A percentile compares a stretch with the other conserved stretches of the same genome.
Evolutionary conservation across 2,113 vertebrate species (phyloP).

Genomic region (Casuarius casuarius): DNA sequence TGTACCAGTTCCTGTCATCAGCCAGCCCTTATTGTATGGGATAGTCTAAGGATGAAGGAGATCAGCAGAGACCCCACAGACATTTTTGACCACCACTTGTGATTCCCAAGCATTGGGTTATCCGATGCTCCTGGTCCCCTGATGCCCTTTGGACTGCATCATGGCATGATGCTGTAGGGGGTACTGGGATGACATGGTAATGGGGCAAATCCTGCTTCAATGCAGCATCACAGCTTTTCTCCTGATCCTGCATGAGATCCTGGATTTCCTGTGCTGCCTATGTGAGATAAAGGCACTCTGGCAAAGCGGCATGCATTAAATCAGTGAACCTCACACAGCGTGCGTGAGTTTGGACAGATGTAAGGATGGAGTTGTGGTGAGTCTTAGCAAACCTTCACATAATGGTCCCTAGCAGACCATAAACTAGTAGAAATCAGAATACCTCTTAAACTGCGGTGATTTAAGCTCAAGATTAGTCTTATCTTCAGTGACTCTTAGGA

Average conservation of each 20-base stretch:
- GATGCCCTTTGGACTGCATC: fast-evolving
- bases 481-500: not conserved
- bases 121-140: not conserved
- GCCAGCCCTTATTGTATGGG: not conserved
- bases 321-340: not conserved
- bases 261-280: not conserved
- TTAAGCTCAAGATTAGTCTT: not conserved
- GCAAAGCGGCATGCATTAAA: not conserved
- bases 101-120: fast-evolving
- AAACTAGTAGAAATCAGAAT: not conserved
- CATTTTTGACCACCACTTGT: not conserved
- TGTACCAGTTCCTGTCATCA: not conserved
- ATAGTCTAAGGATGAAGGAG: not conserved
- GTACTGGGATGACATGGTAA: not conserved
- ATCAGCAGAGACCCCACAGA: not conserved
- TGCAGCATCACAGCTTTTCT: not conserved
- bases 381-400: not conserved
- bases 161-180: not conserved
- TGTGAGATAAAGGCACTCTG: not conserved
- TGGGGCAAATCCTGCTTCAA: not conserved
- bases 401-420: not conserved
- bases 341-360: not conserved
- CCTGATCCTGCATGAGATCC: not conserved
- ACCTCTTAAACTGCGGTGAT: not conserved
- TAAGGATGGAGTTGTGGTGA: not conserved